Evolutionary conservation across 2,888 invertebrate genomes (phyloP).

Genomic region (Ceraclea dissimilis): DNA sequence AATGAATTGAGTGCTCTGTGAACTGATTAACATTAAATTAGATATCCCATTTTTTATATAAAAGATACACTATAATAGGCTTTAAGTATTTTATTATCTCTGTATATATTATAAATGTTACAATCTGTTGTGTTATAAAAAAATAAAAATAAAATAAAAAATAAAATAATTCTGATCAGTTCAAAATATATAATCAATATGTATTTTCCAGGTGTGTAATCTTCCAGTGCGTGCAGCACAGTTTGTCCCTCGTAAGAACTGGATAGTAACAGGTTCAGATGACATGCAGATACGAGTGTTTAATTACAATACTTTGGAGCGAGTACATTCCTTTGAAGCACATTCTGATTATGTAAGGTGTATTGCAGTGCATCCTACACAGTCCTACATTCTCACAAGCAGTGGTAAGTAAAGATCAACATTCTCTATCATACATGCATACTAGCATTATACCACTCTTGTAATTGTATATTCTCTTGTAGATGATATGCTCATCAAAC

Average conservation of each 20-base stretch:
- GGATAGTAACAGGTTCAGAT: conserved; percentile 97
- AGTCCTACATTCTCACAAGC: conserved; percentile 92
- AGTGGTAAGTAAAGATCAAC: conserved; percentile 64
- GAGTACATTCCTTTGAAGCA: conserved; percentile 93
- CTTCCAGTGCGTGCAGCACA: conserved; percentile 92
- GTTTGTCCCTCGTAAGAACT: conserved; percentile 96
- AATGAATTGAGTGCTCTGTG: no score
- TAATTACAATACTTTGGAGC: conserved; percentile 97
- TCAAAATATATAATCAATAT: no score
- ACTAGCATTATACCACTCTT: no score
- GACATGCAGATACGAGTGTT: conserved; percentile 93
- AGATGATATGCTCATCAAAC: conserved; percentile 97
- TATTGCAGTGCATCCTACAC: conserved; percentile 95
- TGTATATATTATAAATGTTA: no score
- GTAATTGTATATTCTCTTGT: no score
- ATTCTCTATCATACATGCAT: no score
- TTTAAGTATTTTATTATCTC: no score
- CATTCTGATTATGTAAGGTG: conserved; percentile 97
- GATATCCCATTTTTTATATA: conserved; percentile 1
- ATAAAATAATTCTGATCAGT: no score
- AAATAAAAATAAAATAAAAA: no score
- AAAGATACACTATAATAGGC: background rate
- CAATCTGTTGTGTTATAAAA: no score
- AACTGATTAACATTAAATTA: no score
- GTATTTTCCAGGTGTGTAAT: conserved; percentile 78